Base-by-base conservation (phyloP, 2,888 invertebrate genomes). In the Galeruca laticollis region DNA sequence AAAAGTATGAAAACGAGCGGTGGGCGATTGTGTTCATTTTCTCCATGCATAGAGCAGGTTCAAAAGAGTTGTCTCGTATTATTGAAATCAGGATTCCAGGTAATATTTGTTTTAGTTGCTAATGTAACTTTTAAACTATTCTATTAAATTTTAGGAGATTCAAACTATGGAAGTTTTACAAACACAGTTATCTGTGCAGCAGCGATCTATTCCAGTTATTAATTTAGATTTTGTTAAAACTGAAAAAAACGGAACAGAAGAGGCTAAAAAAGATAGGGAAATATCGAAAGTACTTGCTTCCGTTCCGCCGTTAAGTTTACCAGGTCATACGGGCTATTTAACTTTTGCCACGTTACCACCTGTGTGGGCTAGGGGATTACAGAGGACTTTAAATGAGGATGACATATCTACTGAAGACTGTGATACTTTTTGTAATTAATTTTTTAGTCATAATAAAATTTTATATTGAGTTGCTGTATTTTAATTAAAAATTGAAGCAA, bases 11-110 rank as follows among this genome's bases (percentile, higher is more conserved):
- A 96, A 86, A 84, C 87, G 71, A 71, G 87, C 91, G 98, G 98
- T 78, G 98, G 99, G 3, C 89, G 98, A 78, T 90, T 99, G 76
- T 98, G 98, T 84, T 97, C 97, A 0, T 99, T 99, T 87, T 99
- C 99, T 0, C 99, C 99, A 0, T 99, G 99, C 86, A 98, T 99
- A 76, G 99, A 99, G 86, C 99, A 99, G 89, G 98, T 98, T 0
- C 98, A 98, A 86, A 91, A 93, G 73, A 96, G 95, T 9, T 96
- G 94, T 83, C 84, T 88, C 47, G 89, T 89, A 26, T 87, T 99
- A 35, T 86, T 89, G 64, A 87, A 90, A 43, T 84, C 90, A 52
- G 95, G 95, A 6, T 98, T 98, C 84, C 89, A 92, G 68, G 56
- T 57, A 57, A 35, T 8, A 10, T 26, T 54, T 31, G 3, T n/a